Base-by-base conservation (phyloP, 2,888 invertebrate species). In the Linnaemya vulpina region DNA sequence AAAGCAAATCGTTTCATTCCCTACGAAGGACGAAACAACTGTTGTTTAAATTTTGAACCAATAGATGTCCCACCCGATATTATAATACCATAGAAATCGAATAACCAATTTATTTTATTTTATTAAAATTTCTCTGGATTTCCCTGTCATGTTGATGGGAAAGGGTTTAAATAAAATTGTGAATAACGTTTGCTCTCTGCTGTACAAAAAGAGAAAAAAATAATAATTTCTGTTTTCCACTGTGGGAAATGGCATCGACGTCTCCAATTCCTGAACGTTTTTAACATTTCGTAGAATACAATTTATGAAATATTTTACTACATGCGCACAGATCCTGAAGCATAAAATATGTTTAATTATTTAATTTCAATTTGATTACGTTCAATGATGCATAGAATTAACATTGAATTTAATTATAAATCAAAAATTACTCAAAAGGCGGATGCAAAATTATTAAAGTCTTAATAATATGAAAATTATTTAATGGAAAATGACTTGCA, bases 301-400 rank as follows among this genome's bases (percentile, higher is more conserved):
- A 63, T 78, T 70, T 35, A 58, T n/a, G 3, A 80, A 46, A 17
- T 38, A 67, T 67, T 73, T 68, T 43, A 53, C 67, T 73, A 38
- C 67, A 81, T 65, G 73, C 35, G 53, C 43, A 76, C 62, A 68
- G 53, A 63, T 30, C 70, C 68, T 79, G 80, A 71, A 80, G 73
- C 80, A 73, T 67, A 62, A 85, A 85, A 85, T 85, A 82, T 82
- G 78, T 86, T 85, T 82, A 85, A 85, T 85, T 85, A 85, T 82
- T 82, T 85, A 74, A 85, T 85, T 85, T 85, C 77, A 85, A 82
- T 82, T 85, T 83, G 65, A 60, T 92, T 92, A 91, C 88, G 89
- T 88, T 89, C 91, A 91, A 89, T 90, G 91, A 91, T 89, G 90
- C 92, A 89, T 89, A 91, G 90, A 91, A 91, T 92, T 92, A 91